Conservation (phyloP, 2,113 vertebrate species). For the Athene cunicularia region DNA sequence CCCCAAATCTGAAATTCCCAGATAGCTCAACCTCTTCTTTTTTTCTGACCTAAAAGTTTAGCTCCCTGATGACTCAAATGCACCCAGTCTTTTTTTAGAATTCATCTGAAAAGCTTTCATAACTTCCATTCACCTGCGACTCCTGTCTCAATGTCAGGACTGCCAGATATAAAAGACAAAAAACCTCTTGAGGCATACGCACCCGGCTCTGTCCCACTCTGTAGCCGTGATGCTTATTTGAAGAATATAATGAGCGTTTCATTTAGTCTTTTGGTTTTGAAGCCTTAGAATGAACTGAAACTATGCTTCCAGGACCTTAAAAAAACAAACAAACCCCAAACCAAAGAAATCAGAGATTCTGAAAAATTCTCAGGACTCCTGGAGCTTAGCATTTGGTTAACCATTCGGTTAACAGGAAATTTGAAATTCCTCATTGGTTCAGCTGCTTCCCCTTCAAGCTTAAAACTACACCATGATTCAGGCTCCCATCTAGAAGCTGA, state of each 20-base stretch:
- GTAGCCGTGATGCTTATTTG: not conserved
- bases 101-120: not conserved
- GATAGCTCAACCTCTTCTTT: not conserved
- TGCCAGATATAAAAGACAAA: not conserved
- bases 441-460: not conserved
- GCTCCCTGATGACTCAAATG: not conserved
- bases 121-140: not conserved
- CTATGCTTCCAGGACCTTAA: not conserved
- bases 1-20: conserved; percentile 8
- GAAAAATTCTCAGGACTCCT: not conserved
- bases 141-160: not conserved
- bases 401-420: not conserved
- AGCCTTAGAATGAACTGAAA: not conserved
- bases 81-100: not conserved
- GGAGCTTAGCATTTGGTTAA: not conserved
- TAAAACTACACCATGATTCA: not conserved
- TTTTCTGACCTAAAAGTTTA: not conserved
- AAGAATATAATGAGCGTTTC: not conserved
- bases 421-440: conserved; percentile 5
- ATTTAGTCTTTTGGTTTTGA: not conserved
- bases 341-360: not conserved
- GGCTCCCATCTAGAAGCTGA: not conserved
- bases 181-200: not conserved
- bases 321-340: not conserved
- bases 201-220: not conserved